Percentiles rank a stretch among this genome's conserved stretches.
phyloP scores from a whole-genome alignment of 2,113 vertebrate genomes.

The Forbesichthys papilliferus region DNA sequence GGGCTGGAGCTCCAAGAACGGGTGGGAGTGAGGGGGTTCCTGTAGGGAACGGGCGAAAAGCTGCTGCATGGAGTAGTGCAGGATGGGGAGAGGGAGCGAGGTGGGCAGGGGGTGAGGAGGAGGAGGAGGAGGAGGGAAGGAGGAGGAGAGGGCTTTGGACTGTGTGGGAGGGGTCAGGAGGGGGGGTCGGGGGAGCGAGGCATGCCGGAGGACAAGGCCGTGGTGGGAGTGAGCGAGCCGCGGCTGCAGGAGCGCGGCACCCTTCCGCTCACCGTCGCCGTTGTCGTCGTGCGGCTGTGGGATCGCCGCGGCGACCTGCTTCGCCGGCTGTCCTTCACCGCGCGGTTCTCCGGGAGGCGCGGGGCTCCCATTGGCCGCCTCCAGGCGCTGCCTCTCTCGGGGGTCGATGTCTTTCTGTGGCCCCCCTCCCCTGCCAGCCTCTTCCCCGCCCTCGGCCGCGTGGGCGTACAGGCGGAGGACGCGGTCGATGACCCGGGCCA shows the following conservation, averaged over 20 bases:
- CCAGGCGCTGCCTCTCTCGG: background rate
- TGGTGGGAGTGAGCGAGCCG: constrained; percentile 46
- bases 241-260: constrained; percentile 43
- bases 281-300: constrained; percentile 64
- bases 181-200: constrained; percentile 53
- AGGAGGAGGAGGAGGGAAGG: constrained; percentile 52
- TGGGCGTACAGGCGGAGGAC: constrained; percentile 77
- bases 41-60: constrained; percentile 76
- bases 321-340: constrained; percentile 36
- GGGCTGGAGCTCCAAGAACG: constrained; percentile 73
- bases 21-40: constrained; percentile 64
- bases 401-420: constrained; percentile 34
- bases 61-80: constrained; percentile 82
- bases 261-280: constrained; percentile 51
- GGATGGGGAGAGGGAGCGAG: constrained; percentile 65
- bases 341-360: constrained; percentile 20
- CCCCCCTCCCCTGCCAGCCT: constrained; percentile 28
- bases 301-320: constrained; percentile 51
- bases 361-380: background rate
- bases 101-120: constrained; percentile 50
- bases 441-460: constrained; percentile 19
- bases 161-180: constrained; percentile 48
- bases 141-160: constrained; percentile 66
- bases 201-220: constrained; percentile 50
- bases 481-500: constrained; percentile 78